A percentile compares a stretch with the other conserved stretches of the same genome.
Evolutionary conservation across 1,140 invertebrate species (phyloP).

Genomic region (Brachionus angularis): DNA sequence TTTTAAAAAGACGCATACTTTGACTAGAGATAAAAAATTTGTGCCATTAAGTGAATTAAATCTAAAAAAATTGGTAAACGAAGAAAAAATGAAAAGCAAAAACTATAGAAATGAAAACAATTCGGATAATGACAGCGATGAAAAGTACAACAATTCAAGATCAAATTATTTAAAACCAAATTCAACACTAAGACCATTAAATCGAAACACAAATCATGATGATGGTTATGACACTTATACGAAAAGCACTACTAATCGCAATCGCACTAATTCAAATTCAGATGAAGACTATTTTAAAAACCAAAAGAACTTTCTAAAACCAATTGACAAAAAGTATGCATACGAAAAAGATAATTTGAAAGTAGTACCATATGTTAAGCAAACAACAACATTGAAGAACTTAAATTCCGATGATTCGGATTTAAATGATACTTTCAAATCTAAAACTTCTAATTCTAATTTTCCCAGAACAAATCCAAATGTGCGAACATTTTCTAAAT

Average conservation of each 20-base stretch:
- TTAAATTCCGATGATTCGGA: conserved; percentile 1
- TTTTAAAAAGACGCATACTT: conserved; percentile 26
- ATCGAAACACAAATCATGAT: not conserved
- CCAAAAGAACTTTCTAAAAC: conserved; percentile 8
- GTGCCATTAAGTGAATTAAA: conserved; percentile 35
- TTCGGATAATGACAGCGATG: conserved; percentile 2
- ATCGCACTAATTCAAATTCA: conserved; percentile 6
- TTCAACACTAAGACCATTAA: not conserved
- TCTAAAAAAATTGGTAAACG: conserved; percentile 30
- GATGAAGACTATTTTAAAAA: conserved; percentile 18
- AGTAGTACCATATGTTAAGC: not conserved
- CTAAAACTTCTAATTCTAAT: not conserved
- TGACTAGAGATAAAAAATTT: conserved; percentile 33
- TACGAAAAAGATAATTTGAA: conserved; percentile 2
- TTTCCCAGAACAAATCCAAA: not conserved
- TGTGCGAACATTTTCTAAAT: not conserved
- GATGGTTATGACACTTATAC: not conserved
- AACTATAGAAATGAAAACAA: too few species aligned
- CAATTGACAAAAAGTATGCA: not conserved
- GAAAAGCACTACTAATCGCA: not conserved
- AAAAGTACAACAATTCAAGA: not conserved
- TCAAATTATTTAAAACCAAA: not conserved
- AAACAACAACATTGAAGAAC: conserved; percentile 7
- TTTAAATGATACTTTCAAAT: not conserved
- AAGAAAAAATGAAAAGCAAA: conserved; percentile 12